Evolutionary conservation across 2,888 invertebrate genomes (phyloP), one percentile per base, ranked within the genome.

Genomic region (Cerastoderma edule): DNA sequence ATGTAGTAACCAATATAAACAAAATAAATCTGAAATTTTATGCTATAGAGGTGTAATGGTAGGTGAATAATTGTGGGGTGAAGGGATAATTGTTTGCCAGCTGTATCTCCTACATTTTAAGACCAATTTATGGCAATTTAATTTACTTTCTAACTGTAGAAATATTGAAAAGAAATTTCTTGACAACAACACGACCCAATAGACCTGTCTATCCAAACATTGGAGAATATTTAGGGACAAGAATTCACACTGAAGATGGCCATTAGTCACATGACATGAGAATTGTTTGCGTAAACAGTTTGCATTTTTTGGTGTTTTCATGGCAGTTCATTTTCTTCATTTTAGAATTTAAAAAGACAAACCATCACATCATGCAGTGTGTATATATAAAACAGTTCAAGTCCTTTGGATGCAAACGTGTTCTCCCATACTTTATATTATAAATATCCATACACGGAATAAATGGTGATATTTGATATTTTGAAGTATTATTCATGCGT

Each of bases 221-320:
- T n/a, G n/a, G n/a, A n/a, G n/a, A n/a, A n/a, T n/a, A n/a, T n/a
- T n/a, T n/a, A n/a, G n/a, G n/a, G n/a, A n/a, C n/a, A n/a, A n/a
- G n/a, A n/a, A n/a, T n/a, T n/a, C n/a, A n/a, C n/a, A n/a, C n/a
- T 22, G 39, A 60, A 57, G 60, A 27, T n/a, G n/a, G 28, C 19
- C 10, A 53, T 24, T 24, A 27, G 35, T 60, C 60, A 60, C 32
- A 32, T 56, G 56, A 27, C 32, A 27, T 56, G 56, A n/a, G 28
- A 32, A 56, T 27, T 56, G 32, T 32, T 57, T 60, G 60, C 60
- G 39, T 35, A 33, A 60, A 57, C 32, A 60, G 60, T 39, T 39
- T 60, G 60, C 39, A 32, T 60, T 39, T 60, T 24, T 35, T 60
- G 60, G 60, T 60, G 39, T 19, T 39, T 33, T 60, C 60, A 60